phyloP scores from a whole-genome alignment of 2,888 invertebrate genomes.

The Alcis repandata region DNA sequence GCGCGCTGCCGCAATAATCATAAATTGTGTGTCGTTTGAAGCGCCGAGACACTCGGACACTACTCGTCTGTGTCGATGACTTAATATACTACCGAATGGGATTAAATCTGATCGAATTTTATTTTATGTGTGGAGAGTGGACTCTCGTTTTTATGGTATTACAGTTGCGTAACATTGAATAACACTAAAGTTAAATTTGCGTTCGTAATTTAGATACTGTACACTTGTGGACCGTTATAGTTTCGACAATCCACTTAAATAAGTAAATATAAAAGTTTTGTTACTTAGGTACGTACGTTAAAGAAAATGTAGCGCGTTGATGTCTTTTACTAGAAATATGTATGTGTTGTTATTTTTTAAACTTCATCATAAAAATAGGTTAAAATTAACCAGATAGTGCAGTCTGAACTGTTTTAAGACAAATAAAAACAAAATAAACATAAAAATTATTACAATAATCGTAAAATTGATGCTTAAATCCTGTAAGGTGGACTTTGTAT shows the following conservation, averaged over 20 bases:
- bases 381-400: too few relatives aligned
- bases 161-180: conserved; percentile 21
- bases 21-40: conserved; percentile 85
- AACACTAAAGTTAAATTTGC: conserved; percentile 21
- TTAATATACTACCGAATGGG: conserved; percentile 47
- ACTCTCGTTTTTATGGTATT: conserved; percentile 14
- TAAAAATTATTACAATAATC: too few relatives aligned
- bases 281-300: conserved; percentile 6
- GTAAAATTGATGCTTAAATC: too few relatives aligned
- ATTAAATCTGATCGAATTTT: conserved; percentile 40
- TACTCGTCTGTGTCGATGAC: conserved; percentile 40
- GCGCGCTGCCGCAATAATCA: conserved; percentile 84
- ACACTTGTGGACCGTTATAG: not conserved
- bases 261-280: conserved; percentile 9
- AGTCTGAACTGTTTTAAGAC: too few relatives aligned
- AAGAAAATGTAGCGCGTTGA: conserved; percentile 40
- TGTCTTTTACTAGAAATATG: conserved; percentile 36
- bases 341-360: not conserved
- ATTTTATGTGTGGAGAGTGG: conserved; percentile 27
- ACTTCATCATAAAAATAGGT: too few relatives aligned
- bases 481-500: too few relatives aligned
- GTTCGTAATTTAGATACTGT: not conserved
- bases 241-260: conserved; percentile 7
- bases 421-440: too few relatives aligned
- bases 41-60: conserved; percentile 65